Conservation (phyloP, 1,140 invertebrate species). For the Thaumetopoea pityocampa region DNA sequence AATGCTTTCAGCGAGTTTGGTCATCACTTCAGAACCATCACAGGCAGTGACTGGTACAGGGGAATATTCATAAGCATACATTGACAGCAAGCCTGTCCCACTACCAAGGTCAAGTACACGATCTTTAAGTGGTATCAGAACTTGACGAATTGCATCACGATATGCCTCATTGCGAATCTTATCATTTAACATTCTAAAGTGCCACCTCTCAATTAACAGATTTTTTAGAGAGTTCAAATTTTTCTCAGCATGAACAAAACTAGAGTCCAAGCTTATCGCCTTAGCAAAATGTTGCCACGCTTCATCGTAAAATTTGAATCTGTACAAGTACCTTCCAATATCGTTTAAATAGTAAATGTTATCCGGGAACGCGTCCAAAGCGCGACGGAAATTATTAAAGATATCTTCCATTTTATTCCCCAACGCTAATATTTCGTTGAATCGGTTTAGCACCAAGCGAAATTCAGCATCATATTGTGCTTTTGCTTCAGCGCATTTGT, state of each 20-base stretch:
- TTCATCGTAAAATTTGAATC: conserved; percentile 44
- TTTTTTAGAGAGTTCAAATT: conserved; percentile 67
- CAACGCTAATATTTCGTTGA: conserved; percentile 32
- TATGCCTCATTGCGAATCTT: conserved; percentile 80
- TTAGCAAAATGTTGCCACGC: conserved; percentile 59
- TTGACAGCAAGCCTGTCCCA: conserved; percentile 83
- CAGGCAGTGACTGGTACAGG: conserved; percentile 79
- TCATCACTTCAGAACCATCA: conserved; percentile 81
- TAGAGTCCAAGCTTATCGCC: conserved; percentile 38
- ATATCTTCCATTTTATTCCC: conserved; percentile 48
- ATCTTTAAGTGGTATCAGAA: conserved; percentile 65
- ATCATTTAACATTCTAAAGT: conserved; percentile 90
- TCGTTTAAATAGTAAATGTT: conserved; percentile 51
- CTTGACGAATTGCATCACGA: conserved; percentile 78
- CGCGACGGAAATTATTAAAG: conserved; percentile 46
- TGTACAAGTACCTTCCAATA: conserved; percentile 54
- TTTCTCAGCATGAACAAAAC: conserved; percentile 53
- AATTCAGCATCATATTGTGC: conserved; percentile 40
- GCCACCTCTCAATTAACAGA: conserved; percentile 83
- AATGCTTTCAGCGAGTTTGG: conserved; percentile 77
- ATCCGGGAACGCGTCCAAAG: conserved; percentile 44
- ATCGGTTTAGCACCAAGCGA: conserved; percentile 26
- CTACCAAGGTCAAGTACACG: conserved; percentile 85
- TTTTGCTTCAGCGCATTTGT: conserved; percentile 40
- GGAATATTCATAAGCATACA: conserved; percentile 79